Base-by-base conservation (phyloP, 2,797 vertebrate species). In the Cirrhinus mrigala region DNA sequence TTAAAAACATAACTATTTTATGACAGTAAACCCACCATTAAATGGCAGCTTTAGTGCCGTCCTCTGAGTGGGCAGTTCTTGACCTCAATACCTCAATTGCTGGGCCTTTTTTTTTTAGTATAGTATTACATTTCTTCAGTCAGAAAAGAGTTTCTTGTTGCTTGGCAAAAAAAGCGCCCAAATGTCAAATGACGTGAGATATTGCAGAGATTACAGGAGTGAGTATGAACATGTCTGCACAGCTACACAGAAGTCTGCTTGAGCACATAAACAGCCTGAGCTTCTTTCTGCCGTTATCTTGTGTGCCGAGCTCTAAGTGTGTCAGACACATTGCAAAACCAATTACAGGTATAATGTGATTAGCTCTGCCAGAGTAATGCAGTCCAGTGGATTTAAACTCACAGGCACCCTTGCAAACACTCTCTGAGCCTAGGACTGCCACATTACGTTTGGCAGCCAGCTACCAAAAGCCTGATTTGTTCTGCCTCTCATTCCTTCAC, bases 321-420 rank as follows among this genome's bases (percentile, higher is more conserved):
- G 66, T 87, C 70, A 86, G 78, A 84, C 85, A 84, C 82, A 80
- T 87, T 69, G 81, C 84, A 87, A 85, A 89, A 83, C 88, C 88
- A 88, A 89, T 90, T 91, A 90, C 88, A 90, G 84, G 87, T 90
- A 77, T 90, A 91, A 90, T 85, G 79, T 83, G 83, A 89, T 91
- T 91, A 92, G 88, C 79, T 69, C 76, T 86, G 87, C 85, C 85
- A 81, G 60, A 86, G 85, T 89, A 85, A 88, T 78, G 52, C 85
- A 54, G 82, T 74, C 88, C 84, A 89, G 83, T 86, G 82, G 81
- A 79, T 83, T 86, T 83, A 54, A 88, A 85, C 62, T 37, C 64
- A 33, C 81, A 88, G 62, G 70, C 79, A 84, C 22, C 24, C 44
- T 22, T 18, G 37, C 40, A 60, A 68, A 81, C 66, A 88, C 64